Base-by-base conservation (phyloP, 2,888 invertebrate species). In the Leptinotarsa rubiginosa region DNA sequence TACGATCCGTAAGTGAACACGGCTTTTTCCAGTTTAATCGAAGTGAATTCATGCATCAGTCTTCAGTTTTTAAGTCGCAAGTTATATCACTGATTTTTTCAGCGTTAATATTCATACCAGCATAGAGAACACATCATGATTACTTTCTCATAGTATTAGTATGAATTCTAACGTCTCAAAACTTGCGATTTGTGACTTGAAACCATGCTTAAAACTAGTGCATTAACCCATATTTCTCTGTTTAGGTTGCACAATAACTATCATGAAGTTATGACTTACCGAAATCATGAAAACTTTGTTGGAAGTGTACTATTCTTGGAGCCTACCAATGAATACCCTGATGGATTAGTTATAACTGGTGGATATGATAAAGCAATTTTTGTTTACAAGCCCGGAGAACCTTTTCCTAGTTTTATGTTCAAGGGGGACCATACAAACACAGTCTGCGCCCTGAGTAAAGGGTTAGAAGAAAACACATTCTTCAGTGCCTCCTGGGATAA, bases 401-500 rank as follows among this genome's bases (percentile, higher is more conserved):
- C 91, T 20, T 88, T 91, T 65, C 93, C 96, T 0, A 88, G 93
- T 49, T 89, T 92, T 66, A 92, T 91, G 49, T 88, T 97, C 7
- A 92, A 92, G 81, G 76, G 72, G 22, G 96, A 95, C 0, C 97
- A 97, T 85, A 91, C 92, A 79, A 93, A 94, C 86, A 92, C 92
- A 83, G 91, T 92, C 0, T 91, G 91, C 80, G 85, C 88, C 47
- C 84, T 92, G 68, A 84, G 88, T 0, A 87, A 87, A 41, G 90
- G 90, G 0, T 78, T 88, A 1, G 84, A 87, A 72, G 85, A 89
- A 69, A 91, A 91, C 69, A 89, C 91, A 13, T 89, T 96, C 82
- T 87, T 94, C 70, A 97, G 96, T 84, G 95, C 97, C 59, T 98
- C 98, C 65, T 98, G 98, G 98, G 98, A 99, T 86, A 92, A 91